A percentile compares a stretch with the other conserved stretches of the same genome.
Conservation (phyloP, 2,888 invertebrate genomes). For the Epirrhoe tristata region DNA sequence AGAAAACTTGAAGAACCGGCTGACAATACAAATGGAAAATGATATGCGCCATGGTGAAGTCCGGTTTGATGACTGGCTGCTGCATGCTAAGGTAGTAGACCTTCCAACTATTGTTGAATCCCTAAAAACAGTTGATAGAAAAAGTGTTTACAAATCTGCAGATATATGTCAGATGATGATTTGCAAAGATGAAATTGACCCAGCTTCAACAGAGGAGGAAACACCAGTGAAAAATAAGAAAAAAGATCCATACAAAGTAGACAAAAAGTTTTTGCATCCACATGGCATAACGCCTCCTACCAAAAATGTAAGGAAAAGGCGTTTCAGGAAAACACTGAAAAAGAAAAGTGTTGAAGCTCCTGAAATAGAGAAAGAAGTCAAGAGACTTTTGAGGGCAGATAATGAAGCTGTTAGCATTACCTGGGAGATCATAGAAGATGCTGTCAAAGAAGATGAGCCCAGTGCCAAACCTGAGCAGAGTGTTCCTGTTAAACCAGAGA, state of each 20-base stretch:
- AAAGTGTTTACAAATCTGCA: slow-evolving; percentile 98
- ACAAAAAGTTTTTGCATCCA: slow-evolving; percentile 97
- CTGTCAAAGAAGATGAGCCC: slow-evolving; percentile 93
- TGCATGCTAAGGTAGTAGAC: slow-evolving; percentile 96
- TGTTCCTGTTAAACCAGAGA: slow-evolving; percentile 61
- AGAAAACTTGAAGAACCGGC: slow-evolving; percentile 92
- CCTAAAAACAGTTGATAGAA: slow-evolving; percentile 97
- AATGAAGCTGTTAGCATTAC: slow-evolving; percentile 96
- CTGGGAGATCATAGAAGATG: slow-evolving; percentile 93
- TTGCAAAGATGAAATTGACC: slow-evolving; percentile 95
- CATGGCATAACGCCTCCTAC: slow-evolving; percentile 98
- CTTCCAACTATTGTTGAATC: slow-evolving; percentile 97
- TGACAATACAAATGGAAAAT: slow-evolving; percentile 93
- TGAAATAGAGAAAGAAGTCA: slow-evolving; percentile 99
- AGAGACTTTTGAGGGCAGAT: slow-evolving; percentile 94
- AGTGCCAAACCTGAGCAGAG: slow-evolving; percentile 78
- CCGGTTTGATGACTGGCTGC: slow-evolving; percentile 94
- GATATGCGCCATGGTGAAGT: slow-evolving; percentile 96
- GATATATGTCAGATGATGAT: slow-evolving; percentile 97
- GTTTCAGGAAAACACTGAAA: slow-evolving; percentile 97
- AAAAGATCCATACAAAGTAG: slow-evolving; percentile 92
- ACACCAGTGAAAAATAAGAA: slow-evolving; percentile 92
- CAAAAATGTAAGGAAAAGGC: slow-evolving; percentile 96
- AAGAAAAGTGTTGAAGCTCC: slow-evolving; percentile 99
- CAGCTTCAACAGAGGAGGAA: slow-evolving; percentile 90